Conservation (phyloP, 2,888 invertebrate species). For the Laothoe populi region DNA sequence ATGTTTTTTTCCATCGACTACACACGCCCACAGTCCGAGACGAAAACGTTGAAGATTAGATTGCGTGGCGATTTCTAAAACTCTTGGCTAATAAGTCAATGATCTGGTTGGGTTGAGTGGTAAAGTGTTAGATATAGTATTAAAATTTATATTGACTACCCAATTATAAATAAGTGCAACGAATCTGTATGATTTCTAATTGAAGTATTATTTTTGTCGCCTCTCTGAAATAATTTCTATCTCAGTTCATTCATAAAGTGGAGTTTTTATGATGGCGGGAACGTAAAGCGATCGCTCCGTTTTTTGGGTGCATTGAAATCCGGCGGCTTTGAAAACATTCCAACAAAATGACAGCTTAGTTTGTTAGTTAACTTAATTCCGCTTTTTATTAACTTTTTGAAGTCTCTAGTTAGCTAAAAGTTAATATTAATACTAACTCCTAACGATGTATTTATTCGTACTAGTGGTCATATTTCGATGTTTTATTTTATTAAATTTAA, state of each 20-base stretch:
- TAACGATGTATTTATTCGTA: neutral
- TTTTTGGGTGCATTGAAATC: constrained; percentile 26
- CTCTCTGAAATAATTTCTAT: neutral
- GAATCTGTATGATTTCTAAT: neutral
- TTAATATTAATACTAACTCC: neutral
- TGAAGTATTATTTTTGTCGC: neutral
- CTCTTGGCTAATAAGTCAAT: constrained; percentile 11
- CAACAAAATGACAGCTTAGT: constrained; percentile 4
- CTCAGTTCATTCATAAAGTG: constrained; percentile 28
- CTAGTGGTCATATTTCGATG: no score
- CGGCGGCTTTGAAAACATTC: constrained; percentile 10
- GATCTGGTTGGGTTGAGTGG: neutral
- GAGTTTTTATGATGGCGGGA: constrained; percentile 32
- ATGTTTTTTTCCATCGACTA: constrained; percentile 73
- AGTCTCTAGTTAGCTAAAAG: neutral
- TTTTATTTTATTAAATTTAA: no score
- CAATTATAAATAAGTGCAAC: neutral
- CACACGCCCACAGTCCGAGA: constrained; percentile 77
- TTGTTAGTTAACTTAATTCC: neutral
- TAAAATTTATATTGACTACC: no score
- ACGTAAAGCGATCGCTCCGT: constrained; percentile 27
- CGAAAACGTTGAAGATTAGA: constrained; percentile 59
- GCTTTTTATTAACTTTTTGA: neutral
- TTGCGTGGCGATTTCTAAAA: constrained; percentile 66
- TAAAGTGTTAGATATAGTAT: neutral